These are phyloP conservation scores for Anolis sagrei DNA, from an alignment of 2,113 vertebrate species.

Conservation along the genomic window DNA sequence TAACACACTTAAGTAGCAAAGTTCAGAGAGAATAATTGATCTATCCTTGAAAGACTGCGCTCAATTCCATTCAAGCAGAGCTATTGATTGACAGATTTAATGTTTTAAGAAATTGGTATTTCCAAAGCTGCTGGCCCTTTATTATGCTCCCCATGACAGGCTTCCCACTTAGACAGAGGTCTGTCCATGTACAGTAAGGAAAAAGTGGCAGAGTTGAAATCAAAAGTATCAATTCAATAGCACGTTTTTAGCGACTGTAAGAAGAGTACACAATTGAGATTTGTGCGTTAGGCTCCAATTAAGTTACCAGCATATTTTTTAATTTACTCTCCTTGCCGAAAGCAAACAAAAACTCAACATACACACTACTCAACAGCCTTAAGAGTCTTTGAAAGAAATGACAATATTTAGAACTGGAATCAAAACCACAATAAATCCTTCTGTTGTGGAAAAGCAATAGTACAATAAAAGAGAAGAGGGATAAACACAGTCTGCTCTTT, in stretches of 20 bases:
- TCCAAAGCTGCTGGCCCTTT: slow-evolving; percentile 41
- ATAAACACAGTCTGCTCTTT: fast-evolving
- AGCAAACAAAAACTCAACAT: background rate
- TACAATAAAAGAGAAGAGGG: background rate
- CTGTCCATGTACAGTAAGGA: background rate
- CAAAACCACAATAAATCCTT: slow-evolving; percentile 4
- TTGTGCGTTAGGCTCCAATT: background rate
- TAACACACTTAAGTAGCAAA: slow-evolving; percentile 47
- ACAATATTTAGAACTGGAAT: slow-evolving; percentile 28
- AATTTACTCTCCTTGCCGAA: background rate
- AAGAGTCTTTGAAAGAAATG: slow-evolving; percentile 28
- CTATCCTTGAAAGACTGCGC: slow-evolving; percentile 39
- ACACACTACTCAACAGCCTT: background rate
- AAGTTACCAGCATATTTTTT: background rate
- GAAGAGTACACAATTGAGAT: background rate
- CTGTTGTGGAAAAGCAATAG: slow-evolving; percentile 25
- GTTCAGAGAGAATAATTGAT: slow-evolving; percentile 60
- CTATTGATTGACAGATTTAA: slow-evolving; percentile 39
- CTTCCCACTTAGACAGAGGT: slow-evolving; percentile 34
- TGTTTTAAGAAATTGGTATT: slow-evolving; percentile 41
- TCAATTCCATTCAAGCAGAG: slow-evolving; percentile 49
- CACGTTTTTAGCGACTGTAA: slow-evolving; percentile 18
- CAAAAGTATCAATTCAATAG: background rate
- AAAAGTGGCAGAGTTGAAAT: background rate
- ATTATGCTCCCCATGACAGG: slow-evolving; percentile 31